phyloP scores from a whole-genome alignment of 2,113 vertebrate species.

The Halcyon senegalensis region DNA sequence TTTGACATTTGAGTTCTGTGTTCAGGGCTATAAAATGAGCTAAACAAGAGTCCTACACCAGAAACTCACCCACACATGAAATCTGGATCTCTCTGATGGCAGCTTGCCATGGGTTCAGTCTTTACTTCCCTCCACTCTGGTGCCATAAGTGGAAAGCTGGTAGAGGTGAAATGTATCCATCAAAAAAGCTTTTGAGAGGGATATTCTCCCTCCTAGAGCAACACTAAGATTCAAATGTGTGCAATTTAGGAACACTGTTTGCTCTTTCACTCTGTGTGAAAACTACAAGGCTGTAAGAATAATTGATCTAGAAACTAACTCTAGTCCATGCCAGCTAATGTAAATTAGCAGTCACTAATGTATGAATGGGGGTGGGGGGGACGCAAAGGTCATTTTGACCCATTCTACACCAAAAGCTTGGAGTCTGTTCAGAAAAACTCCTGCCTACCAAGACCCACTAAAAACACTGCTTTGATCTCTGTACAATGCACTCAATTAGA shows the following conservation, averaged over 20 bases:
- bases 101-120: neutral
- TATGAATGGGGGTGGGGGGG: neutral
- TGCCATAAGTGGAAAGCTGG: neutral
- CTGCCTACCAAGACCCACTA: constrained; percentile 29
- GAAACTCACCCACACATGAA: neutral
- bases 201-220: neutral
- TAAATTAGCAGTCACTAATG: neutral
- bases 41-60: neutral
- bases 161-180: neutral
- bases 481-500: constrained; percentile 52
- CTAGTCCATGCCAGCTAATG: neutral
- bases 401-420: constrained; percentile 49
- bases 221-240: neutral
- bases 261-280: neutral
- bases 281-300: neutral
- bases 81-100: neutral
- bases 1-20: neutral
- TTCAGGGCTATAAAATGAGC: neutral
- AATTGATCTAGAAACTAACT: neutral
- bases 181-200: neutral
- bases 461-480: constrained; percentile 59
- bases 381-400: constrained; percentile 63
- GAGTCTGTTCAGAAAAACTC: constrained; percentile 58
- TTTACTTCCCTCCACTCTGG: neutral
- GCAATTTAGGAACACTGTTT: neutral